These are phyloP conservation scores for Drosophila diplacantha DNA, from an alignment of 2,888 invertebrate species.

Conservation along the genomic window DNA sequence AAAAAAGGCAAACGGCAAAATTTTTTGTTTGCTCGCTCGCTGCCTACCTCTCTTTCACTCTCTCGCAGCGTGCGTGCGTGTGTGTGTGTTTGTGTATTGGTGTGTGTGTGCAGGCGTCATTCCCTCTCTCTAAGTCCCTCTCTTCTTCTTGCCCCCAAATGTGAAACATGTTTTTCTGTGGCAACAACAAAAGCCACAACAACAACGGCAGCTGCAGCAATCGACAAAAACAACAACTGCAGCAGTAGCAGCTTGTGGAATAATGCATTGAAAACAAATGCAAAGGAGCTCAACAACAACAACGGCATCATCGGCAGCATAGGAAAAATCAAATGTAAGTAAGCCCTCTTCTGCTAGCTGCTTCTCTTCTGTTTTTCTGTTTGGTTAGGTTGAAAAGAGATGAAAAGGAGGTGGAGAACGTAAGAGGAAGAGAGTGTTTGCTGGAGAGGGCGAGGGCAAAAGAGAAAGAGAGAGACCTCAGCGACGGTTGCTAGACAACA, in stretches of 20 bases:
- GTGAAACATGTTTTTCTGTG: slow-evolving; percentile 66
- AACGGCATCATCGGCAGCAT: slow-evolving; percentile 1
- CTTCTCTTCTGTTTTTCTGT: slow-evolving; percentile 47
- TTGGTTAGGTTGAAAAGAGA: slow-evolving; percentile 61
- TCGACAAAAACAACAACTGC: slow-evolving; percentile 25
- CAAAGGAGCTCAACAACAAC: slow-evolving; percentile 14
- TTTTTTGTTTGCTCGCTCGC: slow-evolving; percentile 23
- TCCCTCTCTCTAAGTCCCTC: slow-evolving; percentile 22
- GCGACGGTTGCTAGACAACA: slow-evolving; percentile 47
- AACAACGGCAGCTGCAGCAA: slow-evolving; percentile 30
- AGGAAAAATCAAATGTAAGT: slow-evolving; percentile 24
- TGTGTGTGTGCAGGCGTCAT: slow-evolving; percentile 39
- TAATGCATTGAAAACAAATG: slow-evolving; percentile 11
- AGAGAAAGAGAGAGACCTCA: slow-evolving; percentile 36
- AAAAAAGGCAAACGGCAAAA: slow-evolving; percentile 22
- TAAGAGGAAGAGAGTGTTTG: slow-evolving; percentile 5
- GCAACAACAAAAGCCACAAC: slow-evolving; percentile 29
- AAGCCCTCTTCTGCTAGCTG: slow-evolving; percentile 8
- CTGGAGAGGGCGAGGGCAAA: slow-evolving; percentile 7
- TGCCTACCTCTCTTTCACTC: slow-evolving; percentile 7
- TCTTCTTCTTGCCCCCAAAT: slow-evolving; percentile 33
- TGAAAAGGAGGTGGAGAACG: slow-evolving; percentile 10
- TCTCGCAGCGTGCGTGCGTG: slow-evolving; percentile 25
- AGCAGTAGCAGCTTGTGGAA: slow-evolving; percentile 7
- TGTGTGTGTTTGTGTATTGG: slow-evolving; percentile 30